Evolutionary conservation across 2,113 vertebrate species (phyloP).

Genomic region (Entomyzon cyanotis): DNA sequence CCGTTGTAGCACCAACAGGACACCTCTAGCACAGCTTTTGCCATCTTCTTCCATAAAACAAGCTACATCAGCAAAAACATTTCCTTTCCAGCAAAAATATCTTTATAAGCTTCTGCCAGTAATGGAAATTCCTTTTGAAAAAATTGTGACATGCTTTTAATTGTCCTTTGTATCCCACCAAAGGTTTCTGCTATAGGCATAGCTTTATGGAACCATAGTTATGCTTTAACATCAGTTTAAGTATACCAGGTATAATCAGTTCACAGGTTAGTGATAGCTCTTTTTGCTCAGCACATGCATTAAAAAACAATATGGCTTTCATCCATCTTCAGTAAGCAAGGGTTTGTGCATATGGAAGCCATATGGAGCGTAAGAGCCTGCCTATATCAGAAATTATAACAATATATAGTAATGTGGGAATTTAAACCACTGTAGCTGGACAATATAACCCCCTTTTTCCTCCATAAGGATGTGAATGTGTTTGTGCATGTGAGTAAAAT

Average conservation of each 20-base stretch:
- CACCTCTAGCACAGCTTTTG: neutral
- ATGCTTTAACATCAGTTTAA: neutral
- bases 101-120: neutral
- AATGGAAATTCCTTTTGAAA: neutral
- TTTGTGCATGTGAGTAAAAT: neutral
- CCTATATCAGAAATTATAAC: conserved; percentile 21
- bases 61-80: neutral
- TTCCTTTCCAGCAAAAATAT: neutral
- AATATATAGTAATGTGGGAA: neutral
- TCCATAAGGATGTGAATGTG: neutral
- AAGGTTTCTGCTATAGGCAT: neutral
- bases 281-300: conserved; percentile 28
- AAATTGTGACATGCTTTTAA: neutral
- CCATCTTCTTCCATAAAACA: neutral
- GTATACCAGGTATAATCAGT: conserved; percentile 31
- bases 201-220: neutral
- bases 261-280: conserved; percentile 33
- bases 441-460: neutral
- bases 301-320: conserved; percentile 49
- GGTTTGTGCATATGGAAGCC: conserved; percentile 47
- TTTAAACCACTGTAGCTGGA: conserved; percentile 30
- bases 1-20: neutral
- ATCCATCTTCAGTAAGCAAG: conserved; percentile 57
- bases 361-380: conserved; percentile 33
- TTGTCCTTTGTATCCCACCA: neutral